Conservation (phyloP, 2,797 vertebrate species). For the Eptatretus atami region DNA sequence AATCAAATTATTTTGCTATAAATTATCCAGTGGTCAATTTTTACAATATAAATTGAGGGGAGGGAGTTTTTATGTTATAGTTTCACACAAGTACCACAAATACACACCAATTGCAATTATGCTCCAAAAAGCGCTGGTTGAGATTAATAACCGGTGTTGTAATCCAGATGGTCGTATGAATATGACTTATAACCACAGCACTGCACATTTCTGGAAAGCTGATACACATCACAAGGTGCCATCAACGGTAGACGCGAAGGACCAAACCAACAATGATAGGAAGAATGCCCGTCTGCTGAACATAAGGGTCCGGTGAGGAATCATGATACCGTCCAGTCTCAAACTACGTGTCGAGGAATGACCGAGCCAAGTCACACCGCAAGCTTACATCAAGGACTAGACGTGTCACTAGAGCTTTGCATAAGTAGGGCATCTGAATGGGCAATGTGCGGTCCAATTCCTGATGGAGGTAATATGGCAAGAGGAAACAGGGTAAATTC, state of each 20-base stretch:
- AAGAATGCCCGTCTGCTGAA: constrained; percentile 64
- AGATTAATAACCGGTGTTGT: constrained; percentile 24
- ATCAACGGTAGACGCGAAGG: constrained; percentile 46
- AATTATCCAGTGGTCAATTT: no score
- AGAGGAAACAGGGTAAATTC: no score
- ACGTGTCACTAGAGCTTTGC: constrained; percentile 16
- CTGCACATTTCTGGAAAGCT: constrained; percentile 43
- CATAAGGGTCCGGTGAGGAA: constrained; percentile 53
- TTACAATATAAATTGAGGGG: no score
- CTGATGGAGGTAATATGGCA: constrained; percentile 13
- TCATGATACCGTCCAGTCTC: constrained; percentile 53
- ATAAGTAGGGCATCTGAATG: constrained; percentile 49
- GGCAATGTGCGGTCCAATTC: constrained; percentile 43
- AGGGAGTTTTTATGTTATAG: no score
- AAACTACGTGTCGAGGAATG: constrained; percentile 54
- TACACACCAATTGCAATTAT: constrained; percentile 31
- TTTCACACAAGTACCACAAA: no score
- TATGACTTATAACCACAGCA: constrained; percentile 64
- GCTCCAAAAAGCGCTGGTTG: constrained; percentile 44
- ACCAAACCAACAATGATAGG: constrained; percentile 31
- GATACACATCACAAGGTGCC: constrained; percentile 37
- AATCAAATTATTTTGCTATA: no score
- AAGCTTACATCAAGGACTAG: constrained; percentile 23
- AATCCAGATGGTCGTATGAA: constrained; percentile 57
- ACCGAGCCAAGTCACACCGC: constrained; percentile 58